These are phyloP conservation scores for Parazoanthus darwini DNA, from an alignment of 92 coral and sea anemone species.

Conservation along the genomic window DNA sequence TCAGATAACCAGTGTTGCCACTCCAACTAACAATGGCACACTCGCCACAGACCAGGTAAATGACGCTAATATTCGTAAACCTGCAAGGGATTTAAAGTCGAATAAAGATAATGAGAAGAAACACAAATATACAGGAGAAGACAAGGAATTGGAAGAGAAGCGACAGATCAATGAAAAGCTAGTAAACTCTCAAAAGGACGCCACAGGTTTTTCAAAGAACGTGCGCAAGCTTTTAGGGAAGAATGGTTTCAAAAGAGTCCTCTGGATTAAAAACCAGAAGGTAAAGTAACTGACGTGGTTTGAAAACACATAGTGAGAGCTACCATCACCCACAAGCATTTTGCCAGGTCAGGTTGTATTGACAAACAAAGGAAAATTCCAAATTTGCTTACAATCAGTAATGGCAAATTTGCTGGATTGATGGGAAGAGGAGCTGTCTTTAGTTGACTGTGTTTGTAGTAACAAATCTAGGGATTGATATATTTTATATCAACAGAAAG, in stretches of 20 bases:
- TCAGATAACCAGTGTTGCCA: neutral
- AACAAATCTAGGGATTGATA: too few relatives aligned
- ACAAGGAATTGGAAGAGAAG: neutral
- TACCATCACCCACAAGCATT: neutral
- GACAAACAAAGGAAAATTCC: neutral
- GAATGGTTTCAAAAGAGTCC: neutral
- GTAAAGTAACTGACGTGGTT: constrained; percentile 16
- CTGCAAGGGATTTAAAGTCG: constrained; percentile 37
- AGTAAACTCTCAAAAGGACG: neutral
- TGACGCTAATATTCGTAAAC: constrained; percentile 27
- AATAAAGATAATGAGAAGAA: constrained; percentile 2
- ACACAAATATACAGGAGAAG: neutral
- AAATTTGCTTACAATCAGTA: too few relatives aligned
- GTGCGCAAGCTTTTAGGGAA: neutral
- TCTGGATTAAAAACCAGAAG: neutral
- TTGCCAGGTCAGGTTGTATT: neutral
- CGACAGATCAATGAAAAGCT: neutral
- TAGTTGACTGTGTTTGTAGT: too few relatives aligned
- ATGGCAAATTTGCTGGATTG: too few relatives aligned
- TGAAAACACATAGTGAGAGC: too few relatives aligned
- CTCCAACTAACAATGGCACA: constrained; percentile 11
- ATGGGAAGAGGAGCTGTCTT: too few relatives aligned
- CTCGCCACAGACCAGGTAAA: neutral
- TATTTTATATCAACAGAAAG: too few relatives aligned
- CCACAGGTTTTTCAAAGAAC: neutral